Conservation (phyloP, 2,113 vertebrate species). For the Neolamprologus sp. region DNA sequence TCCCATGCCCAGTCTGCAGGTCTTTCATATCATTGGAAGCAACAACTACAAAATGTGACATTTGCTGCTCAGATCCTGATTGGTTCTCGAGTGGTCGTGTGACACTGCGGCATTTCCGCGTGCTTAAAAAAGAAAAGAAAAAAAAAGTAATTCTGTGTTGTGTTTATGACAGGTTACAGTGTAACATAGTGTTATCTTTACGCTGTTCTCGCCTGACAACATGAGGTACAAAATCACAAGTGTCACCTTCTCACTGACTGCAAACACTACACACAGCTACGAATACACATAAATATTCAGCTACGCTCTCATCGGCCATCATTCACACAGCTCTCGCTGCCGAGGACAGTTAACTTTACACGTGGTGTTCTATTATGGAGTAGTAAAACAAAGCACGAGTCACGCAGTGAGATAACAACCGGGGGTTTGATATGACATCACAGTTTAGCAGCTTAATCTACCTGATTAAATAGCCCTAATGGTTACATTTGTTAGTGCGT, state of each 20-base stretch:
- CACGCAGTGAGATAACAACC: not conserved
- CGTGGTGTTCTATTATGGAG: not conserved
- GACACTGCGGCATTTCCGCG: not conserved
- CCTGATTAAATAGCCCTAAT: slow-evolving; percentile 58
- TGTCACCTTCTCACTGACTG: slow-evolving; percentile 11
- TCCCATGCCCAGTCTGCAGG: not conserved
- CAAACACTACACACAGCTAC: slow-evolving; percentile 30
- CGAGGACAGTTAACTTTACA: not conserved
- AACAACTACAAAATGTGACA: not conserved
- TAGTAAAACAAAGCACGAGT: slow-evolving; percentile 26
- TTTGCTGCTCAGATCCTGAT: not conserved
- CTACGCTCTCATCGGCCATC: slow-evolving; percentile 2
- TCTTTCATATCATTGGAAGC: not conserved
- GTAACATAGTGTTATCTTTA: not conserved
- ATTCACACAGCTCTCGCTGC: slow-evolving; percentile 5
- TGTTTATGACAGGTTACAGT: not conserved
- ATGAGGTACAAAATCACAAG: slow-evolving; percentile 30
- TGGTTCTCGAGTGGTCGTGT: not conserved
- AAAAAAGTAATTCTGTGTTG: not conserved
- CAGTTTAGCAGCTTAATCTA: slow-evolving; percentile 56
- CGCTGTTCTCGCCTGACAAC: not conserved
- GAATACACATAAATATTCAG: slow-evolving; percentile 7
- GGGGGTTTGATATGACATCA: slow-evolving; percentile 5
- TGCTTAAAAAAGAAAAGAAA: not conserved
- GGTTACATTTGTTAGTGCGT: slow-evolving; percentile 19